phyloP scores from a whole-genome alignment of 2,797 vertebrate genomes.

The Lepus townsendii region DNA sequence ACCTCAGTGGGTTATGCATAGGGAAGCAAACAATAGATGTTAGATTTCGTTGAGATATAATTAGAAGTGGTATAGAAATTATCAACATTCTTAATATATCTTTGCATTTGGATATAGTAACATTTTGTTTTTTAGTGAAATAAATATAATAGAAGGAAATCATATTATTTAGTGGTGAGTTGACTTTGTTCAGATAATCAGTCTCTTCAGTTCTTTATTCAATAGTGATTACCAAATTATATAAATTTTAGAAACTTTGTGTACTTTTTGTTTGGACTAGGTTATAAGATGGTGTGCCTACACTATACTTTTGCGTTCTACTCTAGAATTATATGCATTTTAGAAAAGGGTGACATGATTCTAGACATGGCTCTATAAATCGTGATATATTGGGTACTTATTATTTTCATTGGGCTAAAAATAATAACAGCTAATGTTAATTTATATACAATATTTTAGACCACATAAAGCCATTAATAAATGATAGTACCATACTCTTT shows the following conservation, averaged over 20 bases:
- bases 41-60: background rate
- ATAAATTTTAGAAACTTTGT: slow-evolving; percentile 7
- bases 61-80: background rate
- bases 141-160: background rate
- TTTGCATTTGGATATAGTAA: slow-evolving; percentile 20
- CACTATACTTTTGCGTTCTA: background rate
- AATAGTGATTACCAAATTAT: background rate
- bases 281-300: background rate
- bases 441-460: slow-evolving; percentile 3
- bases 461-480: background rate
- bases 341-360: background rate
- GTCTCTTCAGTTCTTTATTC: slow-evolving; percentile 32
- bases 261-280: background rate
- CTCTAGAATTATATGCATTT: background rate
- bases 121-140: slow-evolving; percentile 26
- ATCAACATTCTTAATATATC: slow-evolving; percentile 39
- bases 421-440: background rate
- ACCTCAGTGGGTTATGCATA: background rate
- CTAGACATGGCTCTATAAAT: slow-evolving; percentile 13
- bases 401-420: slow-evolving; percentile 20
- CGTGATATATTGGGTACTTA: background rate
- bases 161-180: background rate
- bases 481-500: background rate
- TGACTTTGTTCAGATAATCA: slow-evolving; percentile 6
- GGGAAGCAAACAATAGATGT: background rate